Conservation (phyloP, 2,797 vertebrate species). For the Pogoniulus pusillus region DNA sequence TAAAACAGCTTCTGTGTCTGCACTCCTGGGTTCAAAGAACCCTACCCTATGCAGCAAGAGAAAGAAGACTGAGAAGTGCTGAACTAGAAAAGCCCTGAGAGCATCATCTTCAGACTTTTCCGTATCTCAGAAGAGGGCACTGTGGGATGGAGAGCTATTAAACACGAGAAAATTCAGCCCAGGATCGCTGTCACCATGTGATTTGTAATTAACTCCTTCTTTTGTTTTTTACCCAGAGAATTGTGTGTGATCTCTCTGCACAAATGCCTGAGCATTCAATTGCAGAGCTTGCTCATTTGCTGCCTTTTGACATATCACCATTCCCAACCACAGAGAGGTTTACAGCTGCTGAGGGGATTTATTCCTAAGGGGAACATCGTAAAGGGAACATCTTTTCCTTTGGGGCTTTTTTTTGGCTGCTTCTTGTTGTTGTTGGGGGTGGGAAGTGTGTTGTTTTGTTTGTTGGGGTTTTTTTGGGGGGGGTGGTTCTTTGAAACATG, state of each 20-base stretch:
- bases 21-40: not conserved
- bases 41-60: not conserved
- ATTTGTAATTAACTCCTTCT: slow-evolving; percentile 67
- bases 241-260: slow-evolving; percentile 20
- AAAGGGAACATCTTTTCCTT: not conserved
- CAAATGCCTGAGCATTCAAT: slow-evolving; percentile 20
- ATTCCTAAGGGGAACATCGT: not conserved
- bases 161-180: not conserved
- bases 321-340: not conserved
- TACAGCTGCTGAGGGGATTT: not conserved
- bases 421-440: too few relatives aligned
- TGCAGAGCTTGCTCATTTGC: not conserved
- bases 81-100: not conserved
- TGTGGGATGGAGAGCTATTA: slow-evolving; percentile 67
- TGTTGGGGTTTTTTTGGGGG: too few relatives aligned
- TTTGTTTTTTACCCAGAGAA: slow-evolving; percentile 65
- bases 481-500: too few relatives aligned
- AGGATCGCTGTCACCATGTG: slow-evolving; percentile 33
- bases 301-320: not conserved
- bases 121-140: slow-evolving; percentile 73
- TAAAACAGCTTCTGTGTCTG: not conserved
- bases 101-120: slow-evolving; percentile 25
- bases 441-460: too few relatives aligned
- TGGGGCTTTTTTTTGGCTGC: not conserved
- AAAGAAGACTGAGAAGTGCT: not conserved